Evolutionary conservation across 2,113 vertebrate species (phyloP).

Genomic region (Casuarius casuarius): DNA sequence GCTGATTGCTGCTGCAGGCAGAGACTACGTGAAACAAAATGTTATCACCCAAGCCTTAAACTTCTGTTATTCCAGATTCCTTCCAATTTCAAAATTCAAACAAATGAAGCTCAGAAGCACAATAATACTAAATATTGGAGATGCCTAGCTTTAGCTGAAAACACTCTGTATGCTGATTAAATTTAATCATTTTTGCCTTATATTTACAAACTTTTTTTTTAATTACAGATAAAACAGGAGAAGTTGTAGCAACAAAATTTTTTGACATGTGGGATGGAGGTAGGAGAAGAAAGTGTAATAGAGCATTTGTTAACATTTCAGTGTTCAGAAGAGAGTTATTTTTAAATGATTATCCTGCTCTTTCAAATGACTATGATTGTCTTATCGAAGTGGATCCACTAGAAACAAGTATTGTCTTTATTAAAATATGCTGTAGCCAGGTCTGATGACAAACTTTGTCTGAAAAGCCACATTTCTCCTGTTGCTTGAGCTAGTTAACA

Average conservation of each 20-base stretch:
- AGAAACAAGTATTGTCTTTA: background rate
- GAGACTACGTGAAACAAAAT: background rate
- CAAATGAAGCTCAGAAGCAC: background rate
- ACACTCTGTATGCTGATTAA: background rate
- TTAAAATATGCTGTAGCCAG: background rate
- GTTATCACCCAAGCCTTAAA: background rate
- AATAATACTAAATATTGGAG: background rate
- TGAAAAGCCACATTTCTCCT: background rate
- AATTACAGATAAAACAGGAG: conserved; percentile 76
- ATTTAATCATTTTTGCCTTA: background rate
- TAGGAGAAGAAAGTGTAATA: conserved; percentile 16
- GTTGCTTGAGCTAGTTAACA: background rate
- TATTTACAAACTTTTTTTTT: background rate
- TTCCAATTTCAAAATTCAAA: background rate
- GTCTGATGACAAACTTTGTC: background rate
- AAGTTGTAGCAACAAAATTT: background rate
- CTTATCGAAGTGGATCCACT: background rate
- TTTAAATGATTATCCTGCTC: background rate
- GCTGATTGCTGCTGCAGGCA: background rate
- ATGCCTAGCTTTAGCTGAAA: background rate
- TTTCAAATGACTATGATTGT: background rate
- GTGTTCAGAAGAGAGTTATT: background rate
- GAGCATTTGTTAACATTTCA: background rate
- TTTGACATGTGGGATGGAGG: conserved; percentile 79
- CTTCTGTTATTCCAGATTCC: background rate